Base-by-base conservation (phyloP, 2,888 invertebrate genomes). In the Hypena proboscidalis region DNA sequence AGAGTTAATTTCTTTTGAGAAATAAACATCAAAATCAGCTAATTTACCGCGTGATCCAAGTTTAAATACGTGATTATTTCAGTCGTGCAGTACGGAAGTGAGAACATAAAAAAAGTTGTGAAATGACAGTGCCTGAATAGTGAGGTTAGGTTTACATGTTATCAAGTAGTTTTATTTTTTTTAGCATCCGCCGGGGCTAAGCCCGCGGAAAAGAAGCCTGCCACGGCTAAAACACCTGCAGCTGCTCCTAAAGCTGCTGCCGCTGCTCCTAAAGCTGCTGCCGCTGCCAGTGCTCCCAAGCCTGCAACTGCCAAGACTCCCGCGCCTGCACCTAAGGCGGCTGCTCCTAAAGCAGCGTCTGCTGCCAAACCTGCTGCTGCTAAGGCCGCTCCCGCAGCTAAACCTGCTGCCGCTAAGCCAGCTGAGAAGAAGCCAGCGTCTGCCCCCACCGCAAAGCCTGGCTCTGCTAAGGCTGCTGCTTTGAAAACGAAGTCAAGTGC, bases 381-480 rank as follows among this genome's bases (percentile, higher is more conserved):
- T 20, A 77, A 87, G 54, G 90, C 92, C 29, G 82, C 92, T 36
- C 77, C 90, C 6, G 91, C 91, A 53, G 82, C 89, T 1, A 91
- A 91, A 53, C 83, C 90, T 15, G 74, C 92, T 4, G 76, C 44
- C 3, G 38, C 44, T 9, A 44, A 44, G 22, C 38, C 38, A 9
- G 43, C 67, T 4, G 89, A 88, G 58, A 90, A 86, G 74, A 92
- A 83, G 73, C 58, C 87, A 17, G 61, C 87, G 0, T 48, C 80
- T 20, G 82, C 65, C 5, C 90, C 90, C 7, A 67, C 89, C 23
- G 90, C 91, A 1, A 92, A 92, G 62, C 90, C 92, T 54, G 91
- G 92, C 7, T 89, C 92, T 19, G 90, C 91, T 31, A 92, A 92
- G 58, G 90, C 90, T 51, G 90, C 90, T 36, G 90, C 90, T 1